phyloP scores from a whole-genome alignment of 2,113 vertebrate species.

The Triplophysa rosa region DNA sequence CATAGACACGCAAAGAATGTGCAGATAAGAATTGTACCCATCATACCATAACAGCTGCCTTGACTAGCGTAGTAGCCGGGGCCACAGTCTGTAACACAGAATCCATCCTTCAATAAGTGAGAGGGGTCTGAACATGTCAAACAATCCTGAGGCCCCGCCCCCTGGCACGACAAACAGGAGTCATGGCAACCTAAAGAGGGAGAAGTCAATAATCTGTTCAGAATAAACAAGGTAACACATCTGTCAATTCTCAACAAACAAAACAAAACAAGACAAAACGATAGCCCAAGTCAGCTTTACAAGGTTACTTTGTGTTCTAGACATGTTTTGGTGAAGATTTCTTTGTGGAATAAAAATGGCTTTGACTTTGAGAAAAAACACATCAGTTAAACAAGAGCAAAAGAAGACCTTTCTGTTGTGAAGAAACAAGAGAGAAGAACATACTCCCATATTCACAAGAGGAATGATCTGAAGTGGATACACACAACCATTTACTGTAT shows the following conservation, averaged over 20 bases:
- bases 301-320: constrained; percentile 32
- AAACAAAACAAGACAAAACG: no score
- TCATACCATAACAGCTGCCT: constrained; percentile 80
- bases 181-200: constrained; percentile 79
- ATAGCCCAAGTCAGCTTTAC: background rate
- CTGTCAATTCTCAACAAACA: background rate
- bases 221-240: background rate
- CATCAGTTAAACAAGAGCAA: constrained; percentile 42
- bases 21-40: background rate
- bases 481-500: constrained; percentile 13
- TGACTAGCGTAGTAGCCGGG: constrained; percentile 74
- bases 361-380: constrained; percentile 22
- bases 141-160: constrained; percentile 77
- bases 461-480: background rate
- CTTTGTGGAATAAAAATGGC: background rate
- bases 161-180: constrained; percentile 82
- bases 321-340: constrained; percentile 27
- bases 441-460: background rate
- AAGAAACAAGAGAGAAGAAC: constrained; percentile 8
- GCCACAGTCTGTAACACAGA: constrained; percentile 79
- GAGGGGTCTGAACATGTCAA: constrained; percentile 74
- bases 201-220: constrained; percentile 22
- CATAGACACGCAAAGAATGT: background rate
- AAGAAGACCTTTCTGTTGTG: constrained; percentile 44
- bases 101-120: constrained; percentile 72